Evolutionary conservation across 2,113 vertebrate genomes (phyloP).

Genomic region (Corynorhinus townsendii): DNA sequence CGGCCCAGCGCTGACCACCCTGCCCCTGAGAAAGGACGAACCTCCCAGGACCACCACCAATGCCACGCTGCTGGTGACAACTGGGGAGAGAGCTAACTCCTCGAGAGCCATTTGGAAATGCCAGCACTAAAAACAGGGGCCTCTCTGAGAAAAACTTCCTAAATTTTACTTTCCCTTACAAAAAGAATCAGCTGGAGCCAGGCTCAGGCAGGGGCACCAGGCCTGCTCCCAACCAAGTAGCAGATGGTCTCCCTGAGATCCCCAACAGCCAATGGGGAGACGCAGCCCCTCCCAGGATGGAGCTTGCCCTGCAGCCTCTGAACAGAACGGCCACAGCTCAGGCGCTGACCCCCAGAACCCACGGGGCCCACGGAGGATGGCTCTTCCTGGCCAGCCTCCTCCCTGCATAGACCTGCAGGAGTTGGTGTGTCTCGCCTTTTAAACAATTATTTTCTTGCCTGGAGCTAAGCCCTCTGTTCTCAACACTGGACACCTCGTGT

Average conservation of each 20-base stretch:
- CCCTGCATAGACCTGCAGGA: not conserved
- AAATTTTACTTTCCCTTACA: not conserved
- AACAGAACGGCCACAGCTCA: rapidly evolving
- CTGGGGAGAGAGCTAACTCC: not conserved
- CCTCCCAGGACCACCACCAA: rapidly evolving
- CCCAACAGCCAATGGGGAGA: rapidly evolving
- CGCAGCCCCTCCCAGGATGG: rapidly evolving
- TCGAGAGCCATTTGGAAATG: not conserved
- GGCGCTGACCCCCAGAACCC: rapidly evolving
- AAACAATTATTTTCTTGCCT: not conserved
- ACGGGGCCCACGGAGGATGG: rapidly evolving
- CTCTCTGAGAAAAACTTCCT: not conserved
- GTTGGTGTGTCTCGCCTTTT: no score
- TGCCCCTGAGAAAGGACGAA: not conserved
- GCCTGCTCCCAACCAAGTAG: not conserved
- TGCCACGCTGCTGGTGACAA: not conserved
- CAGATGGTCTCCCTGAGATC: not conserved
- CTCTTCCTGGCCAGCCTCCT: rapidly evolving
- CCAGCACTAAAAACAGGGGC: not conserved
- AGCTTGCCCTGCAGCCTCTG: not conserved
- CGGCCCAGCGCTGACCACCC: rapidly evolving
- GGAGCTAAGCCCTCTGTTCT: not conserved
- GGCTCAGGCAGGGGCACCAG: no score
- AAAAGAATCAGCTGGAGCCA: not conserved
- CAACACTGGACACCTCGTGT: not conserved